These are phyloP conservation scores for Anaspis maculata DNA, from an alignment of 2,888 invertebrate genomes.

Conservation along the genomic window DNA sequence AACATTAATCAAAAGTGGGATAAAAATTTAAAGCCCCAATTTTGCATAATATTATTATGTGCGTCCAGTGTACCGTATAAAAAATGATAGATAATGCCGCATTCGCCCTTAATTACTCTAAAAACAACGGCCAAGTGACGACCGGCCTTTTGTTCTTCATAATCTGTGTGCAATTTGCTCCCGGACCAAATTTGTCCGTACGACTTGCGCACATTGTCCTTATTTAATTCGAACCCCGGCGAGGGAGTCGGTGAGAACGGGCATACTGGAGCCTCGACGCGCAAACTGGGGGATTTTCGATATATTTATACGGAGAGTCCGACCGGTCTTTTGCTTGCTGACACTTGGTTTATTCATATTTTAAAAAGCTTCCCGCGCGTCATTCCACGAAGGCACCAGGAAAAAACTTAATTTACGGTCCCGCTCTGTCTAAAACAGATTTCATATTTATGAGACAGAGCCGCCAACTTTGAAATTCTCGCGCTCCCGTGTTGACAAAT, in stretches of 20 bases:
- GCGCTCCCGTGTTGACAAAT: too few relatives aligned
- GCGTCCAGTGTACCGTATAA: slow-evolving; percentile 10
- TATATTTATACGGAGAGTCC: slow-evolving; percentile 17
- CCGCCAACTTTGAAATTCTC: slow-evolving; percentile 15
- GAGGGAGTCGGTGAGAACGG: slow-evolving; percentile 4
- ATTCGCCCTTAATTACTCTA: slow-evolving; percentile 20
- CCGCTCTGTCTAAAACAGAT: slow-evolving; percentile 32
- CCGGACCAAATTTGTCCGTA: too few relatives aligned
- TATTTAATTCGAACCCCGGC: too few relatives aligned
- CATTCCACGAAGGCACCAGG: slow-evolving; percentile 17
- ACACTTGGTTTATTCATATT: slow-evolving; percentile 28
- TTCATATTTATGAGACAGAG: slow-evolving; percentile 27
- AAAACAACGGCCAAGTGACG: slow-evolving; percentile 18
- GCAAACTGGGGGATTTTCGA: slow-evolving; percentile 7
- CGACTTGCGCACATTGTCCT: too few relatives aligned
- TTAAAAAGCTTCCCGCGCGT: slow-evolving; percentile 30
- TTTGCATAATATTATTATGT: slow-evolving; percentile 12
- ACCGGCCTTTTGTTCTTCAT: slow-evolving; percentile 19
- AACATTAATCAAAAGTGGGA: too few relatives aligned
- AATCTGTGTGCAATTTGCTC: slow-evolving; percentile 14
- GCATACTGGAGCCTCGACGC: background rate
- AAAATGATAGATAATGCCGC: slow-evolving; percentile 21
- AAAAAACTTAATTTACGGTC: slow-evolving; percentile 33
- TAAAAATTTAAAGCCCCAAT: too few relatives aligned
- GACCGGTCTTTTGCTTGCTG: slow-evolving; percentile 22